Conservation (phyloP, 2,113 vertebrate genomes). For the Perognathus longimembris region DNA sequence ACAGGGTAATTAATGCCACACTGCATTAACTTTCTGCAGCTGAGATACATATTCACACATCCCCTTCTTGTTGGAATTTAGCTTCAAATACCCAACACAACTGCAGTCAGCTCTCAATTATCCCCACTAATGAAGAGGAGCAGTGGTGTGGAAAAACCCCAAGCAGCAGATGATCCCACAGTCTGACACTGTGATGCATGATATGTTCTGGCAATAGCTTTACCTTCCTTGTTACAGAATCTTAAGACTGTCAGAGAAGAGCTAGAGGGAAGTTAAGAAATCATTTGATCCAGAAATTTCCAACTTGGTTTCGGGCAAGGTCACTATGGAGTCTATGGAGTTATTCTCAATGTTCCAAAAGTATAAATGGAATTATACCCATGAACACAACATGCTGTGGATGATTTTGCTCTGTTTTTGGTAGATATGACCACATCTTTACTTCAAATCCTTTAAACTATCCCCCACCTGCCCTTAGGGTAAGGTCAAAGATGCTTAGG, state of each 20-base stretch:
- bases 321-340: neutral
- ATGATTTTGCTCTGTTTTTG: neutral
- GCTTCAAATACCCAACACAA: constrained; percentile 75
- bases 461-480: neutral
- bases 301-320: constrained; percentile 41
- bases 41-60: constrained; percentile 84
- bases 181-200: constrained; percentile 68
- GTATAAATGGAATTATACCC: neutral
- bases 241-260: constrained; percentile 27
- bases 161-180: constrained; percentile 71
- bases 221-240: constrained; percentile 58
- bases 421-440: neutral
- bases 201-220: constrained; percentile 39
- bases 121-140: constrained; percentile 79
- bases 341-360: constrained; percentile 44
- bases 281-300: constrained; percentile 46
- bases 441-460: constrained; percentile 14
- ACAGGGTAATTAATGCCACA: constrained; percentile 86
- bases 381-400: neutral
- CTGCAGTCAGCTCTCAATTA: constrained; percentile 80
- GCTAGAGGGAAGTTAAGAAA: constrained; percentile 42
- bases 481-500: constrained; percentile 7
- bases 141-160: constrained; percentile 75
- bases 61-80: constrained; percentile 71
- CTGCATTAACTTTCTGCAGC: constrained; percentile 84